Evolutionary conservation across 2,797 vertebrate species (phyloP).

Genomic region (Phataginus tricuspis): DNA sequence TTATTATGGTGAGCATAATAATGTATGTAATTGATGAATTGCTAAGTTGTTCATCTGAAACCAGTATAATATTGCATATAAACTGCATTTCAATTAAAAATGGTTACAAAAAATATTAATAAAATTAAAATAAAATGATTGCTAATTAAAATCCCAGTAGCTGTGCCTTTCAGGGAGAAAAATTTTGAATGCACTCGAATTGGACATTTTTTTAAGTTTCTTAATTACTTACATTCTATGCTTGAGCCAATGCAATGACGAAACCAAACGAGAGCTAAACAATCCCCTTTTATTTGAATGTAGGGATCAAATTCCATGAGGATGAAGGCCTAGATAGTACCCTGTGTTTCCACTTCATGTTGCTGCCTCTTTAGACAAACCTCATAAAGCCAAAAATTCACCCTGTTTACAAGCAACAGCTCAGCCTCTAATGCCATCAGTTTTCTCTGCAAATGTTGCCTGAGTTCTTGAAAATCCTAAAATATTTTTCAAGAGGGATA

Average conservation of each 20-base stretch:
- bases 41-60: no score
- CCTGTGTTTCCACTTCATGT: conserved; percentile 7
- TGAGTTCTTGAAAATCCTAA: conserved; percentile 70
- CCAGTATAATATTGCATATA: no score
- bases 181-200: conserved; percentile 48
- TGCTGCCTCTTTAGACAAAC: conserved; percentile 67
- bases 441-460: conserved; percentile 62
- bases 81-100: no score
- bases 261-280: background rate
- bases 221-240: conserved; percentile 73
- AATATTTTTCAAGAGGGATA: conserved; percentile 73
- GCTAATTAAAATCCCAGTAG: conserved; percentile 58
- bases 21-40: no score
- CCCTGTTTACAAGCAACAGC: conserved; percentile 67
- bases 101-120: no score
- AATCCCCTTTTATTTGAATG: background rate
- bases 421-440: conserved; percentile 54
- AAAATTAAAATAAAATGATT: no score
- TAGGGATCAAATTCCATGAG: background rate
- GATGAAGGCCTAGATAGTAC: background rate
- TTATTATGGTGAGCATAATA: no score
- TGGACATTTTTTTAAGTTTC: conserved; percentile 65
- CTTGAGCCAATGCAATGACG: background rate
- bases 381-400: conserved; percentile 17
- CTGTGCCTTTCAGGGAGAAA: background rate